A percentile compares a stretch with the other conserved stretches of the same genome.
Conservation (phyloP, 1,140 invertebrate genomes). For the Lerema accius region DNA sequence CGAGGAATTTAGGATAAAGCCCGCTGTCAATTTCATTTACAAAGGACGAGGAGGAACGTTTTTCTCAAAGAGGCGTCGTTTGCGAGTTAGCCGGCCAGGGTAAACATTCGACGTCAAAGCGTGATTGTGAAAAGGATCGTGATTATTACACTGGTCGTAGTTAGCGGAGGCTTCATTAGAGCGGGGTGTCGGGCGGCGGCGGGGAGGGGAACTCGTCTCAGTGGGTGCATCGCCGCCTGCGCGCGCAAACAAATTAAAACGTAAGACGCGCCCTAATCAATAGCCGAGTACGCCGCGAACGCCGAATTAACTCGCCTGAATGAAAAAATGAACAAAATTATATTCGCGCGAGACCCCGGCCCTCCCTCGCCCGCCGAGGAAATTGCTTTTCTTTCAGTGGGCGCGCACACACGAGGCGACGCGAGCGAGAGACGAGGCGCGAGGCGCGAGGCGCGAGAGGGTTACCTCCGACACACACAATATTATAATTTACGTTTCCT, state of each 20-base stretch:
- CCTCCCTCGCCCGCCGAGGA: slow-evolving; percentile 67
- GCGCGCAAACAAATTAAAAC: slow-evolving; percentile 83
- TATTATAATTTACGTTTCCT: slow-evolving; percentile 82
- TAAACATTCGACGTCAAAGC: slow-evolving; percentile 64
- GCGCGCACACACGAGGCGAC: slow-evolving; percentile 61
- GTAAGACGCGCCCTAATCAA: slow-evolving; percentile 82
- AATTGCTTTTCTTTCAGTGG: slow-evolving; percentile 81
- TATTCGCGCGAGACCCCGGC: slow-evolving; percentile 77
- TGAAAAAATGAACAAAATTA: slow-evolving; percentile 83
- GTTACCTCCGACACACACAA: slow-evolving; percentile 77
- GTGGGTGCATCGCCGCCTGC: slow-evolving; percentile 73
- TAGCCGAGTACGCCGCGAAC: slow-evolving; percentile 77
- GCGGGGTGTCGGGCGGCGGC: slow-evolving; percentile 38
- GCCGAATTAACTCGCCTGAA: slow-evolving; percentile 81
- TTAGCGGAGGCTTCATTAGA: slow-evolving; percentile 77
- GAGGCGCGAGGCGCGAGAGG: slow-evolving; percentile 73
- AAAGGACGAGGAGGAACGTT: slow-evolving; percentile 44
- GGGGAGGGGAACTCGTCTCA: slow-evolving; percentile 60
- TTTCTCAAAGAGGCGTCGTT: slow-evolving; percentile 46
- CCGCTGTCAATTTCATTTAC: slow-evolving; percentile 45
- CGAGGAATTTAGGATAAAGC: slow-evolving; percentile 11
- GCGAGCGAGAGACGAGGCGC: slow-evolving; percentile 52
- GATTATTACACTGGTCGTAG: slow-evolving; percentile 68
- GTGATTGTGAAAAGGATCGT: slow-evolving; percentile 72
- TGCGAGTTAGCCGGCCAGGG: slow-evolving; percentile 46